phyloP scores from a whole-genome alignment of 1,140 invertebrate species.

The Cyclargus thomasi region DNA sequence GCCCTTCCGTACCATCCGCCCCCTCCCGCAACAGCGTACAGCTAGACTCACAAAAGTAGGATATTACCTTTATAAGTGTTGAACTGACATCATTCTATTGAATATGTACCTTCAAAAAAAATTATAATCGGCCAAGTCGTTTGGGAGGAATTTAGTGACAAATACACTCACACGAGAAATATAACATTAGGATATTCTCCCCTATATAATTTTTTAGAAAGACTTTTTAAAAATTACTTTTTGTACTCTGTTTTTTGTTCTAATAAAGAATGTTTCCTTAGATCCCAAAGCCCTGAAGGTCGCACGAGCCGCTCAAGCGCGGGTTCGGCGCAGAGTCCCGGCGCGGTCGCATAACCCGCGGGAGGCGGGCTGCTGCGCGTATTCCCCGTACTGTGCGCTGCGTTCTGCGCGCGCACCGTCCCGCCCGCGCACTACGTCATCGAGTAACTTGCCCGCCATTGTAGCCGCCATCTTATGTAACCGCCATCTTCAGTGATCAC shows the following conservation, averaged over 20 bases:
- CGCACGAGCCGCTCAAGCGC: conserved; percentile 45
- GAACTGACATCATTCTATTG: too few relatives aligned
- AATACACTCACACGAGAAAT: too few relatives aligned
- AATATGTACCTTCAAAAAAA: too few relatives aligned
- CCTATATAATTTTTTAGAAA: too few relatives aligned
- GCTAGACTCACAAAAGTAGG: conserved; percentile 69
- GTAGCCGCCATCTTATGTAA: neutral
- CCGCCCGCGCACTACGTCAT: conserved; percentile 42
- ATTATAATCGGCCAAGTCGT: too few relatives aligned
- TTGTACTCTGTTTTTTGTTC: too few relatives aligned
- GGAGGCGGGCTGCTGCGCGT: conserved; percentile 50
- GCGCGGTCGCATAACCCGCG: conserved; percentile 19
- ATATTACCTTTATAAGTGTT: too few relatives aligned
- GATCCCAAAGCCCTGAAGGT: conserved; percentile 57
- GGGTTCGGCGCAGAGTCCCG: conserved; percentile 28
- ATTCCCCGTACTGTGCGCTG: conserved; percentile 55
- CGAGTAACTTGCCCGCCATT: conserved; percentile 30
- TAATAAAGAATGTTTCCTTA: conserved; percentile 21
- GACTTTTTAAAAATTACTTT: too few relatives aligned
- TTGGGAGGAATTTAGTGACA: too few relatives aligned
- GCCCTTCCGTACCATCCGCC: conserved; percentile 57
- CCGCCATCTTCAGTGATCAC: too few relatives aligned
- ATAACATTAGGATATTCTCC: too few relatives aligned
- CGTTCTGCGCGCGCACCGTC: conserved; percentile 49
- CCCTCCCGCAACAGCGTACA: conserved; percentile 55